These are phyloP conservation scores for Theristicus caerulescens DNA, from an alignment of 2,113 vertebrate species.

Conservation along the genomic window DNA sequence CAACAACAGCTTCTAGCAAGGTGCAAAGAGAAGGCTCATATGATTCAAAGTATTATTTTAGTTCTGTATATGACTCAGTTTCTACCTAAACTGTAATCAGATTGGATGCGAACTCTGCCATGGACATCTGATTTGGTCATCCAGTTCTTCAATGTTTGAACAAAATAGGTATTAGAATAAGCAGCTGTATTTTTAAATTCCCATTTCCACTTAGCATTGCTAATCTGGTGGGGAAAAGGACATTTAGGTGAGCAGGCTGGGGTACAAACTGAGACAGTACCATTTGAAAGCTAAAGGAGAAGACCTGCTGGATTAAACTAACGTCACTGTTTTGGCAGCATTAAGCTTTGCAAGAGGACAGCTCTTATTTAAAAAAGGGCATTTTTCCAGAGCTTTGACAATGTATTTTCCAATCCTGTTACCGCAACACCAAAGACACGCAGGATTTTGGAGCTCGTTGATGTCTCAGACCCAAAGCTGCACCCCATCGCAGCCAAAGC, in stretches of 20 bases:
- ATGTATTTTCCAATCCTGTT: rapidly evolving
- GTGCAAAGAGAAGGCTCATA: background rate
- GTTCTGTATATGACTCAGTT: background rate
- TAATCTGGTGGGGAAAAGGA: background rate
- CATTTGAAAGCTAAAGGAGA: background rate
- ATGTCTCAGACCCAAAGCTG: background rate
- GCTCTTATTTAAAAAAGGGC: background rate
- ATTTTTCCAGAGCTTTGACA: background rate
- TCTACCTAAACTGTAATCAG: no score
- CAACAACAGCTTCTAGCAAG: background rate
- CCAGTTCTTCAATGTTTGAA: background rate
- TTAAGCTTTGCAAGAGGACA: background rate
- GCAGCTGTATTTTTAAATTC: background rate
- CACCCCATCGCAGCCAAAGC: background rate
- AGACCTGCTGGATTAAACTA: background rate
- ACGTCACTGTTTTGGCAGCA: rapidly evolving
- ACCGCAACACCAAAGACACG: background rate
- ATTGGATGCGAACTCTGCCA: rapidly evolving
- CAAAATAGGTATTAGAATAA: rapidly evolving
- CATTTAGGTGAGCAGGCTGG: background rate
- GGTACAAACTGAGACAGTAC: background rate
- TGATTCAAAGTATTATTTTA: background rate
- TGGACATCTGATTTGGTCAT: background rate
- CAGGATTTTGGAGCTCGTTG: background rate
- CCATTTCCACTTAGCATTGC: background rate